Evolutionary conservation across 2,888 invertebrate species (phyloP), one percentile per base, ranked within the genome.

Genomic region (Gortyna flavago): DNA sequence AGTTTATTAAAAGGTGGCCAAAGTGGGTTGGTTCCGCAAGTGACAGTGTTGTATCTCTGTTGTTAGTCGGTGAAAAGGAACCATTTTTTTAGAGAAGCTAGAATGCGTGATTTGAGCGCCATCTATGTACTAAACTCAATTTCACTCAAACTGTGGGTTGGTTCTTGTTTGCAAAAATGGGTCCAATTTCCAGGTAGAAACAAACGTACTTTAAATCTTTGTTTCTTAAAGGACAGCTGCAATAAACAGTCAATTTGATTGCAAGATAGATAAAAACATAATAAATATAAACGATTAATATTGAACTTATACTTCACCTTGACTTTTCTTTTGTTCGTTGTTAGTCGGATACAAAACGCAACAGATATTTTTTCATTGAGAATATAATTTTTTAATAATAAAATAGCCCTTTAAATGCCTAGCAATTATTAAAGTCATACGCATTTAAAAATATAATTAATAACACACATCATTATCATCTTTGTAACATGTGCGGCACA

Each of bases 281-380:
- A 61, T 48, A 66, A 73, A 65, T 38, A 67, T 13, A 68, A 74
- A 62, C 59, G 57, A 72, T 71, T 71, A 65, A 64, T 68, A 62
- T 62, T 70, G 64, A 66, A 75, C 38, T 75, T 74, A 38, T n/a
- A 71, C 54, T 77, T 88, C 38, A 72, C 88, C 86, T 88, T 84
- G 84, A 86, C 79, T 75, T 83, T 84, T 87, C 61, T 65, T 65
- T 51, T 61, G 38, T 73, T 57, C 9, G 67, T 57, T 57, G 7
- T 38, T 72, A 64, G 64, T 29, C 68, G 13, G 7, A 69, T 61
- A 66, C 32, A 35, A 80, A 65, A 74, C 57, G 67, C 87, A 81
- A 83, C 69, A 69, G 29, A 65, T 72, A 54, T 21, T 69, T 74
- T 74, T 51, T 57, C 44, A 77, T 77, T 70, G 41, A 69, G n/a